Conservation (phyloP, 1,140 invertebrate species). For the Adelges cooleyi region DNA sequence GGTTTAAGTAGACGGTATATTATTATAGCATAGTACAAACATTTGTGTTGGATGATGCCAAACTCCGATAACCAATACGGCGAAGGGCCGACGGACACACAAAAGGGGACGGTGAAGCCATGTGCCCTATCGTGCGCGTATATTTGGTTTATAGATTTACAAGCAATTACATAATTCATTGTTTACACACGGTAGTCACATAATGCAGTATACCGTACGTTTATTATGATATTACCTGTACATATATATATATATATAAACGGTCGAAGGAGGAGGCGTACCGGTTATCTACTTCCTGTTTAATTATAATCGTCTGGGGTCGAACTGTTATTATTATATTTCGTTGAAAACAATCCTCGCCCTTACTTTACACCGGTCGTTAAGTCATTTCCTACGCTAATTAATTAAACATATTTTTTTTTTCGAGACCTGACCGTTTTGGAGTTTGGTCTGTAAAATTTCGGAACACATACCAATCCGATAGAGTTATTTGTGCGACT, state of each 20-base stretch:
- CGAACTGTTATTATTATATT: no score
- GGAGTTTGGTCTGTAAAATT: no score
- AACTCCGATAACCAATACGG: slow-evolving; percentile 3
- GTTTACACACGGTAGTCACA: slow-evolving; percentile 19
- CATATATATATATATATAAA: not conserved
- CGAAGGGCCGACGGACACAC: not conserved
- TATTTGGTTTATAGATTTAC: slow-evolving; percentile 29
- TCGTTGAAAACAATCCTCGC: slow-evolving; percentile 18
- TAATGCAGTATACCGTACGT: not conserved
- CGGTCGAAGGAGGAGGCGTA: not conserved
- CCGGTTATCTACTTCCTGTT: slow-evolving; percentile 21
- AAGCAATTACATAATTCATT: slow-evolving; percentile 29
- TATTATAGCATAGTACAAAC: not conserved
- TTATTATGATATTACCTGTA: no score
- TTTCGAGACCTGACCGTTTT: no score
- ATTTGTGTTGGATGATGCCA: slow-evolving; percentile 25
- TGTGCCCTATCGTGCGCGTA: not conserved
- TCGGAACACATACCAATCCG: no score
- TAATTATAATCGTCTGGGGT: slow-evolving; percentile 19
- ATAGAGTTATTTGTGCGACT: no score
- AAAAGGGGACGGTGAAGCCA: slow-evolving; percentile 7
- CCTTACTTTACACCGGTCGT: slow-evolving; percentile 25
- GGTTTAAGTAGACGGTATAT: not conserved
- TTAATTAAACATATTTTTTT: slow-evolving; percentile 20
- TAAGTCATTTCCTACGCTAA: slow-evolving; percentile 27